These are phyloP conservation scores for Hemicrepidius hirtus DNA, from an alignment of 2,888 invertebrate species.

Conservation along the genomic window DNA sequence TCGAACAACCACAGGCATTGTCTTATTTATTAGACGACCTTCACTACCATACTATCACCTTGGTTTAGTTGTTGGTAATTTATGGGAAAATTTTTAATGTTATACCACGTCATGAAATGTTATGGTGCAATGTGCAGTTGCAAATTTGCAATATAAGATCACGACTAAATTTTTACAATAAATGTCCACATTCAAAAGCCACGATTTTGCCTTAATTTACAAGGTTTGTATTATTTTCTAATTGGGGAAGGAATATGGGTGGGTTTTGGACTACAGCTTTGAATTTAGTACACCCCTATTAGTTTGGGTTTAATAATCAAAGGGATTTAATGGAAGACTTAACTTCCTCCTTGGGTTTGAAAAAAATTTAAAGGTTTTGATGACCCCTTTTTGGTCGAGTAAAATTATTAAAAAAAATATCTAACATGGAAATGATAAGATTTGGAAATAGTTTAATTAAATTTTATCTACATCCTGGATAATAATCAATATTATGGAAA, in stretches of 20 bases:
- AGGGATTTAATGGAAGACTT: neutral
- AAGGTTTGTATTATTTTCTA: too few species aligned
- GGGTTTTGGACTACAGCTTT: too few species aligned
- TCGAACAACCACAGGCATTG: neutral
- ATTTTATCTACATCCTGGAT: constrained; percentile 1
- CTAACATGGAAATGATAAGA: too few species aligned
- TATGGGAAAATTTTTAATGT: constrained; percentile 17
- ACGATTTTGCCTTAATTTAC: neutral
- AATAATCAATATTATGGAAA: constrained; percentile 4
- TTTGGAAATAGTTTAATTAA: too few species aligned
- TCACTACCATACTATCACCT: constrained; percentile 4
- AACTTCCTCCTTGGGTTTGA: neutral
- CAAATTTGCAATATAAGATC: constrained; percentile 1
- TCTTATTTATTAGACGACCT: constrained; percentile 8
- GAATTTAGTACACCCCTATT: neutral
- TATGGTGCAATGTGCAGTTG: neutral
- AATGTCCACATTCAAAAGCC: too few species aligned
- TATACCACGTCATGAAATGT: neutral
- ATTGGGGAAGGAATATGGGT: too few species aligned
- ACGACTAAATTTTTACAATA: too few species aligned
- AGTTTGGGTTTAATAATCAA: neutral
- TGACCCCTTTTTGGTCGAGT: too few species aligned
- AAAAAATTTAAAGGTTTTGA: too few species aligned
- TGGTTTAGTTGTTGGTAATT: constrained; percentile 2
- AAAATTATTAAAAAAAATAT: too few species aligned